Evolutionary conservation across 2,113 vertebrate species (phyloP), one percentile per base, ranked within the genome.

Genomic region (Cromileptes altivelis): DNA sequence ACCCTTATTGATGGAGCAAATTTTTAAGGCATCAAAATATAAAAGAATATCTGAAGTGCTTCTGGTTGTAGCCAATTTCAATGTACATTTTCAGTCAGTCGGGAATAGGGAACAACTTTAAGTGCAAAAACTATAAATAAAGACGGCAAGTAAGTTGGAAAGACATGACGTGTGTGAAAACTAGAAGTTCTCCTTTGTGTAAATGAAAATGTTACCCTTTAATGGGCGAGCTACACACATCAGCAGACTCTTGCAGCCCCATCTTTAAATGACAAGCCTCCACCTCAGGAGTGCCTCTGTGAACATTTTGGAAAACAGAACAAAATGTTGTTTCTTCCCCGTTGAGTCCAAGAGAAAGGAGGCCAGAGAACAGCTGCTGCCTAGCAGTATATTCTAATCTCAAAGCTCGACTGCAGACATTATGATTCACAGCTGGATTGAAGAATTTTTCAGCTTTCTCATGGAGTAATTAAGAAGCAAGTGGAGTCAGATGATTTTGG

Each of bases 351-450:
- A 17, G 25, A 77, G 56, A 53, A 63, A 74, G 49, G 53, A 74
- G 70, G 64, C 61, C 53, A 70, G 40, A 78, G 45, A 81, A 75
- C 73, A 85, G 62, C 73, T 81, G 64, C 60, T 70, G 69, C 47
- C 27, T 49, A 7, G 70, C 37, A 67, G 74, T 55, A 49, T 53
- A 33, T 65, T 65, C 12, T 78, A 70, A 80, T 79, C 65, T 72
- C 1, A 1, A n/a, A 56, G 49, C 60, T 50, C 47, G 45, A 15
- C 47, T 56, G 73, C 42, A 49, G 60, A 85, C 58, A 25, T 64
- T 17, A 75, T 82, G 82, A 85, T 70, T 84, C 80, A 62, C 71
- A 72, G 76, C 81, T 72, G 67, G 53, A 72, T 49, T 56, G 25
- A 62, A 56, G 25, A 4, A 72, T 18, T 7, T 7, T 56, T 49